phyloP scores from a whole-genome alignment of 2,888 invertebrate species.

The Agapetus fuscipes region DNA sequence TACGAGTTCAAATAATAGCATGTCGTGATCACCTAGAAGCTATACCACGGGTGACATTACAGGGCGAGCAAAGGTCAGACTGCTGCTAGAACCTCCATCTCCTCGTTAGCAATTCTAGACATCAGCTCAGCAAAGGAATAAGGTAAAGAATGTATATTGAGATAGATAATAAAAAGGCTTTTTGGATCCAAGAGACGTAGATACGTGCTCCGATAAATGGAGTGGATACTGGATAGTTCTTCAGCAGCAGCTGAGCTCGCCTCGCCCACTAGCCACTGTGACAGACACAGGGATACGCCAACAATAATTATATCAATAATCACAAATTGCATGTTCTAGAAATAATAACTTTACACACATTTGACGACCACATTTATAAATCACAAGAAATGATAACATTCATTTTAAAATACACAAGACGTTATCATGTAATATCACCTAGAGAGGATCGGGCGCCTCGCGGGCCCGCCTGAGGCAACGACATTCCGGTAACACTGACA shows the following conservation, averaged over 20 bases:
- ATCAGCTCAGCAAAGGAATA: no score
- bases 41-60: constrained; percentile 20
- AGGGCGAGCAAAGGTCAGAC: no score
- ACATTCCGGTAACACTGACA: no score
- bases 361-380: constrained; percentile 22
- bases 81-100: no score
- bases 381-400: constrained; percentile 21
- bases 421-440: constrained; percentile 7
- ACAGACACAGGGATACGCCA: constrained; percentile 19
- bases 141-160: no score
- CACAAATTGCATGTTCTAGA: constrained; percentile 21
- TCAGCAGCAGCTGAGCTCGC: not conserved
- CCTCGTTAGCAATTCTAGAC: no score
- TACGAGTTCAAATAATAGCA: constrained; percentile 21
- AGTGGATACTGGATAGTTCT: no score
- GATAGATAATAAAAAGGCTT: no score
- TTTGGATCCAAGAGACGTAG: no score
- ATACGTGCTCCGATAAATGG: no score
- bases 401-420: constrained; percentile 16
- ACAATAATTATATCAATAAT: constrained; percentile 15
- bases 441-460: not conserved
- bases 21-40: constrained; percentile 43
- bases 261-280: constrained; percentile 17
- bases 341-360: constrained; percentile 22
- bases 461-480: not conserved